Evolutionary conservation across 2,797 vertebrate species (phyloP), one percentile per base, ranked within the genome.

Genomic region (Leuciscus waleckii): DNA sequence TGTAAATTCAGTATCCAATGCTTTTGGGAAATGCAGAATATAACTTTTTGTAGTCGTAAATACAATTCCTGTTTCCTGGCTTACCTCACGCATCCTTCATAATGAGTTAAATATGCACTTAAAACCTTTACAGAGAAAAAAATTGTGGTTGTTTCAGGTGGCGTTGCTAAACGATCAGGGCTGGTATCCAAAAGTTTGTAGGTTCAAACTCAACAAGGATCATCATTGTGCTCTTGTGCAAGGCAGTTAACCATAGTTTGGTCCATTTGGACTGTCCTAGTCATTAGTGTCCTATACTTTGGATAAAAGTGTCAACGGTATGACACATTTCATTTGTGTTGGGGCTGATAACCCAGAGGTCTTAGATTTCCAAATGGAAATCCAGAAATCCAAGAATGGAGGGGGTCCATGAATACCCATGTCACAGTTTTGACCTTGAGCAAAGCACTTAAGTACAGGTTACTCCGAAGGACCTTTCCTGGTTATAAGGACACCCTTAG

Each of bases 361-460:
- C 8, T 17, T 39, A 16, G 10, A 10, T 46, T 80, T 19, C n/a
- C 49, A 16, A 29, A 26, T 29, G 26, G 6, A 49, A 79, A 67
- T 35, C 26, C 61, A 67, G 26, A 67, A 79, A 80, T 37, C 43
- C 29, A 29, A 32, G 29, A 68, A 68, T 23, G 19, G 63, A n/a
- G 61, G 61, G 49, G 61, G 26, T 80, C 23, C 14, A 56, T 2
- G 14, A 70, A 70, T 41, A 32, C 11, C 79, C 65, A 56, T 54
- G 46, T 56, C 16, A 41, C 7, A 17, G 32, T 56, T 68, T 69
- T 81, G 67, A 81, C 79, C 79, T 81, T 70, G 67, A 70, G 67
- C 5, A 41, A 56, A 56, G 56, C 49, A 68, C 63, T 67, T 37
- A 68, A 80, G 29, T n/a, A 35, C 78, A 68, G 39, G 63, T 37